Base-by-base conservation (phyloP, 2,797 vertebrate genomes). In the Sebastes miniatus region DNA sequence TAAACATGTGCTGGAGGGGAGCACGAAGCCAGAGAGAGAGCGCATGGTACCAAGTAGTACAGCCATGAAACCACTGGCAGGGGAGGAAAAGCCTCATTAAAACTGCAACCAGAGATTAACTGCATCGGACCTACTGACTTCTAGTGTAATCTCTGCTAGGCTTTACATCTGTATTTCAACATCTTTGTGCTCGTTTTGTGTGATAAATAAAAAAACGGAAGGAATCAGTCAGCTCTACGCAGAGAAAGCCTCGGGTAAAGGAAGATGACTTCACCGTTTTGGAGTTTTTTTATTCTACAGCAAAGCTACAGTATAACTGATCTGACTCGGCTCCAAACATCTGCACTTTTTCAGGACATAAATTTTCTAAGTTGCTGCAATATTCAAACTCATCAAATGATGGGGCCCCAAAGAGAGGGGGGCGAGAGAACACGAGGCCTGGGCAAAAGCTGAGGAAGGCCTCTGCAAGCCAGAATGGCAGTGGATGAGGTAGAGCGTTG, bases 41-140 rank as follows among this genome's bases (percentile, higher is more conserved):
- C 71, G 91, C 79, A 50, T 85, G 92, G 95, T 95, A 96, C 95
- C 90, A 94, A 93, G 90, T 92, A 85, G 93, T 91, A 93, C 93
- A 79, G 86, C 87, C 88, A 83, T 74, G 82, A 86, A 86, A 88
- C 76, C 67, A 77, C 80, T 80, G 77, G 87, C 72, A 87, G 62
- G 72, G 78, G 88, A 92, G 89, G 91, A 85, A 79, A 72, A 76
- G 75, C 76, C 87, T 93, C 83, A 87, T 88, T 93, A 88, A 95
- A 91, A 64, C 75, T 73, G 85, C 79, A 71, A 63, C 66, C 72
- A 78, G 70, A 89, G 87, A 88, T 89, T 83, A 92, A 90, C 86
- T 65, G 54, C 84, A 69, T 82, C 57, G 4, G 83, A 84, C 79
- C 75, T 56, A 68, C 65, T 66, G 78, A 87, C 81, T 77, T 89